These are phyloP conservation scores for Podarcis muralis DNA, from an alignment of 2,113 vertebrate species.

Conservation along the genomic window DNA sequence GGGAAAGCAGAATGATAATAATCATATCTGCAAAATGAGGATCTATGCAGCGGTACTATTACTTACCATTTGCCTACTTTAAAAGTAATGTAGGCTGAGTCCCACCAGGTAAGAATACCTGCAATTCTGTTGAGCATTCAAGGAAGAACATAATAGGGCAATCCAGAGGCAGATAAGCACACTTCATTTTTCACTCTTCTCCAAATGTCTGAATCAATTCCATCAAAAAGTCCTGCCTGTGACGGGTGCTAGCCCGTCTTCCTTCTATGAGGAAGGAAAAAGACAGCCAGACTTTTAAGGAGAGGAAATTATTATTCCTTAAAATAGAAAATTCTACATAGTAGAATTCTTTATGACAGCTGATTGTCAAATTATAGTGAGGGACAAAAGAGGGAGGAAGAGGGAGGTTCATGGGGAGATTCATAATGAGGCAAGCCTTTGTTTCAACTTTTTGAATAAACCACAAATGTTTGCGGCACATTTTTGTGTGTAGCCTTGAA, in stretches of 20 bases:
- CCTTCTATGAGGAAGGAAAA: not conserved
- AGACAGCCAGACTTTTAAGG: not conserved
- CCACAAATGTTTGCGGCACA: not conserved
- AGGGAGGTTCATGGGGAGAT: slow-evolving; percentile 5
- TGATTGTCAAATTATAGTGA: slow-evolving; percentile 27
- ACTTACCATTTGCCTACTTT: not conserved
- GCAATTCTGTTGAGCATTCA: not conserved
- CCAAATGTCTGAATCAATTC: slow-evolving; percentile 13
- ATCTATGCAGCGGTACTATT: not conserved
- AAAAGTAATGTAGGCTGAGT: not conserved
- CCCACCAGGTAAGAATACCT: not conserved
- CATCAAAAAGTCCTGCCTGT: not conserved
- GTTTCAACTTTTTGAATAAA: not conserved
- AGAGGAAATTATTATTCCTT: not conserved
- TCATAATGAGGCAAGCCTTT: not conserved
- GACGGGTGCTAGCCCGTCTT: not conserved
- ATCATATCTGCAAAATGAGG: not conserved
- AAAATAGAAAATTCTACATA: not conserved
- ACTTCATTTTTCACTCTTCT: not conserved
- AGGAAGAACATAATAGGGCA: not conserved
- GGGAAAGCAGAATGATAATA: too few relatives aligned
- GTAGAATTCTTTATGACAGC: slow-evolving; percentile 6
- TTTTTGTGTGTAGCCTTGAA: not conserved
- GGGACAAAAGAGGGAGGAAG: not conserved
- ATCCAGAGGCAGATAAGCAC: not conserved